Conservation (phyloP, 1,140 invertebrate genomes). For the Andricus grossulariae region DNA sequence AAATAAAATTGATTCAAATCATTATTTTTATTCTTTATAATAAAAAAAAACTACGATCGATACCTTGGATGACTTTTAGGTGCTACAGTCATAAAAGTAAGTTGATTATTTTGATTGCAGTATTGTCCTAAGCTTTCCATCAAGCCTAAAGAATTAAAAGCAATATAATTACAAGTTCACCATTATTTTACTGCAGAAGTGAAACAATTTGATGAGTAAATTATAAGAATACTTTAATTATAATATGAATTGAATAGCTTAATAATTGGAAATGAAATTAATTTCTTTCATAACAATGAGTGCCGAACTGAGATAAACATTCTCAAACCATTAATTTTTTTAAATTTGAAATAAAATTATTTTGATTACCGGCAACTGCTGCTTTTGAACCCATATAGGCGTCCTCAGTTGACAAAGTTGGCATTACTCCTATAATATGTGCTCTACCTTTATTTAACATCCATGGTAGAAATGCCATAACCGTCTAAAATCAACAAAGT, state of each 20-base stretch:
- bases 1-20: background rate
- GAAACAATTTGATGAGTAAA: background rate
- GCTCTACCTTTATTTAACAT: slow-evolving; percentile 61
- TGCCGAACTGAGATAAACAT: background rate
- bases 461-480: slow-evolving; percentile 68
- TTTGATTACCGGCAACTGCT: slow-evolving; percentile 62
- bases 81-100: slow-evolving; percentile 67
- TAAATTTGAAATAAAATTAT: background rate
- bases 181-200: background rate
- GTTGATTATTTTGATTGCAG: slow-evolving; percentile 49
- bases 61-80: slow-evolving; percentile 61
- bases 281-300: too few species aligned
- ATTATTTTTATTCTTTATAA: slow-evolving; percentile 16
- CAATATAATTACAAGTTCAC: slow-evolving; percentile 30
- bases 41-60: background rate
- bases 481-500: slow-evolving; percentile 59
- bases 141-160: slow-evolving; percentile 57
- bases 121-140: slow-evolving; percentile 65
- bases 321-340: slow-evolving; percentile 24
- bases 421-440: slow-evolving; percentile 67
- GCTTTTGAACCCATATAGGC: slow-evolving; percentile 65
- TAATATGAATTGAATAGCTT: slow-evolving; percentile 14
- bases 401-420: slow-evolving; percentile 60
- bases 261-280: background rate
- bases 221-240: background rate